Base-by-base conservation (phyloP, 2,113 vertebrate genomes). In the Pseudonaja textilis region DNA sequence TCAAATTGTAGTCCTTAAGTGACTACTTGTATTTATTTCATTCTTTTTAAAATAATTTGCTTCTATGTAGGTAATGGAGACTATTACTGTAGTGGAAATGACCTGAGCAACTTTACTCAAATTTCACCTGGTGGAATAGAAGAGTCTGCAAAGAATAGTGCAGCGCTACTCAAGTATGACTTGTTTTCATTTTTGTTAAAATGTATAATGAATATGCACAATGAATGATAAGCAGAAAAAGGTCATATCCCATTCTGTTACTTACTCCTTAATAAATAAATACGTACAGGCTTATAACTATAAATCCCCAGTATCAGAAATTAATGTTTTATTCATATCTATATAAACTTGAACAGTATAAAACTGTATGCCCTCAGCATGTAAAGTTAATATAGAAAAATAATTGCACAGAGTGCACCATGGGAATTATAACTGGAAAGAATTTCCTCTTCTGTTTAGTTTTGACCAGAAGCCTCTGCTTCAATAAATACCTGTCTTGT, bases 21-120 rank as follows among this genome's bases (percentile, higher is more conserved):
- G 34, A 81, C 34, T 42, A 22, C 16, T 20, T 81, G 16, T 22
- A 81, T 81, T 39, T 88, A 61, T 57, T 95, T 93, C 85, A 57
- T 74, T 52, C 6, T 45, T 95, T 39, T 9, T 1, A 26, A 85
- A 64, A 52, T 11, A 6, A 90, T 57, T 91, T 93, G 90, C 89
- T 94, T 96, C 55, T 95, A 85, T 93, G 57, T 95, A 99, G 99
- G 99, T 88, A 98, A 93, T 47, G 99, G 99, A 7, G 98, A 99
- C 93, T 99, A 97, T 94, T 99, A 98, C 94, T 98, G 98, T 94
- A 99, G 99, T 61, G 99, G 99, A 34, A 99, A 99, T 88, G 99
- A 99, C 92, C 97, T 99, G 91, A 98, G 90, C 93, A 99, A 98
- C 97, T 98, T 99, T 95, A 55, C 96, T 12, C 94, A 97, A 3